These are phyloP conservation scores for Pogonocherus hispidulus DNA, from an alignment of 2,888 invertebrate genomes.

Conservation along the genomic window DNA sequence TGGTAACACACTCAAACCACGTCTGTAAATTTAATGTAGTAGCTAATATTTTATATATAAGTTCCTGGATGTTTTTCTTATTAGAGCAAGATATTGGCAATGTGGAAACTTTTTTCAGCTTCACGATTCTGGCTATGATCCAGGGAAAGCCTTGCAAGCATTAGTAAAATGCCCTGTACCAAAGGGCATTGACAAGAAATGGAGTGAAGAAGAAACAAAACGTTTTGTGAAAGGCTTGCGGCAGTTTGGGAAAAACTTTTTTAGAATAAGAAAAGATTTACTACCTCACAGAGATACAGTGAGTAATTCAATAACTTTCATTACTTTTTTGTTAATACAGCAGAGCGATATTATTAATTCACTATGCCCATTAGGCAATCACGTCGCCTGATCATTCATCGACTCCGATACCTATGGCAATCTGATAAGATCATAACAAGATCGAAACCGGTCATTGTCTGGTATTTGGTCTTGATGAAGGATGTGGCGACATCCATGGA, in stretches of 20 bases:
- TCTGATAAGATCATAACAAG: no score
- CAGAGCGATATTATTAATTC: no score
- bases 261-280: conserved; percentile 95
- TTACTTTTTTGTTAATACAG: background rate
- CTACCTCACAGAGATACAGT: conserved; percentile 97
- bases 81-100: background rate
- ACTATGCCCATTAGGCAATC: no score
- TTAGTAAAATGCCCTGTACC: conserved; percentile 97
- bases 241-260: conserved; percentile 99
- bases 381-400: no score
- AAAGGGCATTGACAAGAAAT: conserved; percentile 97
- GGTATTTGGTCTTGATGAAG: no score
- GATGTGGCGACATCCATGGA: no score
- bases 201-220: conserved; percentile 98
- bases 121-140: conserved; percentile 97
- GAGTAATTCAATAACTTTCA: conserved; percentile 59
- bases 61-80: background rate
- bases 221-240: conserved; percentile 98
- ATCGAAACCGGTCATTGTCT: no score
- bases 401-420: no score
- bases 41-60: no score
- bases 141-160: conserved; percentile 95
- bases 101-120: conserved; percentile 71
- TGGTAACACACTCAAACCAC: no score
- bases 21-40: no score